phyloP scores from a whole-genome alignment of 2,113 vertebrate species.

The Forbesichthys agassizii region DNA sequence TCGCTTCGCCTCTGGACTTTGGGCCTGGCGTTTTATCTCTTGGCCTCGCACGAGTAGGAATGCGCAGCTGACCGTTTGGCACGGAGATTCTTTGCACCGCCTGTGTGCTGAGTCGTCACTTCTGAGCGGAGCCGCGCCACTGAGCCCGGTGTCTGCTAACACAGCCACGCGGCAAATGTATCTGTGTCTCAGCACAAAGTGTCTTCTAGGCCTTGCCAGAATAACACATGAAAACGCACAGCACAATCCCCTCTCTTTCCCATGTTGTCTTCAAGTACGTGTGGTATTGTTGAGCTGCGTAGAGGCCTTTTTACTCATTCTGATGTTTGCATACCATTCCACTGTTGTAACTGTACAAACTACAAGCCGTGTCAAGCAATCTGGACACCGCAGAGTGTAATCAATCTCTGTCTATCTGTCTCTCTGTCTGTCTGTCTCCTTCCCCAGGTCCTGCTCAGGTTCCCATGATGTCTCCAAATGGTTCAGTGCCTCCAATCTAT shows the following conservation, averaged over 20 bases:
- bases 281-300: background rate
- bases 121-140: constrained; percentile 56
- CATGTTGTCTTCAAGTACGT: background rate
- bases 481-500: constrained; percentile 99
- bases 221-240: constrained; percentile 16
- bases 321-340: background rate
- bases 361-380: constrained; percentile 23
- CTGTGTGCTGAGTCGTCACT: constrained; percentile 64
- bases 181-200: constrained; percentile 61
- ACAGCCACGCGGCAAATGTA: constrained; percentile 46
- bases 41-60: too few species aligned
- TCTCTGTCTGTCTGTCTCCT: background rate
- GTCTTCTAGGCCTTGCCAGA: constrained; percentile 38
- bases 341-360: background rate
- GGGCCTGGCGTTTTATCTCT: too few species aligned
- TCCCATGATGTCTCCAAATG: constrained; percentile 99
- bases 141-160: constrained; percentile 37
- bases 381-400: constrained; percentile 26
- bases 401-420: background rate
- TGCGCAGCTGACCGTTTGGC: too few species aligned
- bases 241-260: constrained; percentile 6
- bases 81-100: constrained; percentile 4
- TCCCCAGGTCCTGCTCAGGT: constrained; percentile 94
- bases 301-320: background rate
- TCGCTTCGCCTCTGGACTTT: too few species aligned